Conservation (phyloP, 2,797 vertebrate species). For the Propithecus deckenii region DNA sequence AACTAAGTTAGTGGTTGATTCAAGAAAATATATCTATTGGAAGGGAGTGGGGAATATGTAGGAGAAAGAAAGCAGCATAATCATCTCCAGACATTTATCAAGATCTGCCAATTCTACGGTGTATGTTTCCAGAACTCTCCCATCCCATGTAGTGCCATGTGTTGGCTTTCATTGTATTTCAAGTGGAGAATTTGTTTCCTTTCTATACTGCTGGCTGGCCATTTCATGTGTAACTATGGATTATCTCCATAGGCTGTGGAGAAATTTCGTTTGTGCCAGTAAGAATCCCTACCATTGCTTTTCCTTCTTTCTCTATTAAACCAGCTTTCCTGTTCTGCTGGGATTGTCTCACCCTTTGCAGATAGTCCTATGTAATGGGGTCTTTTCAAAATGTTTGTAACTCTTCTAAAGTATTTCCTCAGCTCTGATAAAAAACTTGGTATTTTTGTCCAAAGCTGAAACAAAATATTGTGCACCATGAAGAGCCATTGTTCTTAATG, state of each 20-base stretch:
- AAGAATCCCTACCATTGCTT: neutral
- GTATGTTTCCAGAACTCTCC: neutral
- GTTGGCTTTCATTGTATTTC: conserved; percentile 10
- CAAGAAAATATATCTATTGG: neutral
- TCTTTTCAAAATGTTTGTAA: neutral
- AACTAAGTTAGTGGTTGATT: conserved; percentile 2
- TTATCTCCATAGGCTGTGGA: neutral
- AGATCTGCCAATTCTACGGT: neutral
- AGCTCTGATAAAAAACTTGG: neutral
- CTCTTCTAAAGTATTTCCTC: neutral
- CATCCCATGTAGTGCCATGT: neutral
- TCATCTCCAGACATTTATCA: neutral
- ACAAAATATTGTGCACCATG: neutral
- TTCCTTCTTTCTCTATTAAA: neutral
- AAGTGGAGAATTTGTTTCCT: neutral
- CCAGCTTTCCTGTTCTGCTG: neutral
- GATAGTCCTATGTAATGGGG: neutral
- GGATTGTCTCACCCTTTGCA: neutral
- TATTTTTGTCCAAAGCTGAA: neutral
- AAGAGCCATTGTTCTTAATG: neutral
- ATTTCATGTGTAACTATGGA: neutral
- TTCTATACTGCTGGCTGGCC: neutral
- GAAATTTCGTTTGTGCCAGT: neutral
- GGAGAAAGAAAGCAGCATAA: neutral
- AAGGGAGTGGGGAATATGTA: neutral